Base-by-base conservation (phyloP, 1,140 invertebrate genomes). In the Lepidostoma basale region DNA sequence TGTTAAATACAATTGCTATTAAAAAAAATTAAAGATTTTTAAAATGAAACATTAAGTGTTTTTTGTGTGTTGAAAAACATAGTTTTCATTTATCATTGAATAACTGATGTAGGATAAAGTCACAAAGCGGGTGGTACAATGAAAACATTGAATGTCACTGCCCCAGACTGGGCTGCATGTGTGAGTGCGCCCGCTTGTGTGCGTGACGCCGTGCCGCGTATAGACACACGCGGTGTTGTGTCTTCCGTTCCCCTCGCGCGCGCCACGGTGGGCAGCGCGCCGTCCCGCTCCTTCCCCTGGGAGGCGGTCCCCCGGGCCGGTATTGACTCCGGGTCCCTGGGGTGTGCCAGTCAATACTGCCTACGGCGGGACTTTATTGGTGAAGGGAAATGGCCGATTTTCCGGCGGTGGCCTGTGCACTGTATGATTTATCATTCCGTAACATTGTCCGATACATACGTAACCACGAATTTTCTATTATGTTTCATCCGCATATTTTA, bases 231-330 rank as follows among this genome's bases (percentile, higher is more conserved):
- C 36, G 49, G 16, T 25, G 67, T 54, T 33, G 18, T 42, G 62
- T 44, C 36, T 40, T 47, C 20, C 47, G 59, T 73, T 67, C 59
- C 64, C 67, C 39, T 69, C 64, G 20, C 56, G 23, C 39, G n/a
- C 22, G 9, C 22, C 22, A 14, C 12, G 36, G 39, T 14, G 39
- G 56, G 36, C 1, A 14, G 25, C 18, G 39, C 36, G 6, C 20
- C 56, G 22, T 60, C 56, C 56, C 39, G 10, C 20, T 40, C 36
- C n/a, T n/a, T 60, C 56, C 56, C 56, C 20, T 42, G 56, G 56
- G 56, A 82, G 82, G 82, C 81, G 80, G 79, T 82, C 82, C 80
- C 81, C 76, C 62, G 82, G 79, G 82, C 76, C 77, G 76, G 77
- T 74, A 76, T 75, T 73, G 78, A 79, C 77, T 79, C 78, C 77